Base-by-base conservation (phyloP, 2,888 invertebrate genomes). In the Tuberolachnus salignus region DNA sequence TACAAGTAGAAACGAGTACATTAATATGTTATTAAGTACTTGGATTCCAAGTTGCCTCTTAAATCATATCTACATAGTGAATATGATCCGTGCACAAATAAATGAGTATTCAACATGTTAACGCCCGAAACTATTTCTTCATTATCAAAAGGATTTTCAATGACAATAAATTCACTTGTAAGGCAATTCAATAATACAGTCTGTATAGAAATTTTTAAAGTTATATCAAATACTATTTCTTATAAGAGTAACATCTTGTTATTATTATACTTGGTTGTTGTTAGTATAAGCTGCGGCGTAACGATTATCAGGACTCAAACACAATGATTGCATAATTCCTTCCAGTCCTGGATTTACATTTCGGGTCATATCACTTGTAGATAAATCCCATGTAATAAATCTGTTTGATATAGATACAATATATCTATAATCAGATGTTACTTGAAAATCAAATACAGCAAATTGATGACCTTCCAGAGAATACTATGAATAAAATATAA, bases 381-480 rank as follows among this genome's bases (percentile, higher is more conserved):
- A 92, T 44, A 98, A 86, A 87, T 98, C 98, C 93, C 97, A 98
- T 49, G 98, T 97, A 82, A 98, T 96, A 82, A 98, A 96, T 83
- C 95, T 90, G 84, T 97, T 98, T 3, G 98, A 98, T 83, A 97
- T 95, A 2, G 97, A 97, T 0, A 98, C 95, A 82, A 99, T 92
- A 86, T 96, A 95, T 42, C 95, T 91, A 83, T 91, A 92, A 86
- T 97, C 96, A 0, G 94, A 92, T 10, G 96, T 96, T 42, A 97
- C 86, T 14, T 93, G 92, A 85, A 96, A 94, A 1, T 93, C 95
- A 85, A 97, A 97, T 0, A 97, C 95, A 0, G 98, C 98, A 85
- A 98, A 99, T 84, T 96, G 97, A 86, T 99, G 98, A 0, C 98
- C 98, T 87, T 98, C 98, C 63, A 98, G 86, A 0, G 98, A 98